These are phyloP conservation scores for Caenorhabditis becei DNA, from an alignment of 2,888 invertebrate genomes.

Conservation along the genomic window DNA sequence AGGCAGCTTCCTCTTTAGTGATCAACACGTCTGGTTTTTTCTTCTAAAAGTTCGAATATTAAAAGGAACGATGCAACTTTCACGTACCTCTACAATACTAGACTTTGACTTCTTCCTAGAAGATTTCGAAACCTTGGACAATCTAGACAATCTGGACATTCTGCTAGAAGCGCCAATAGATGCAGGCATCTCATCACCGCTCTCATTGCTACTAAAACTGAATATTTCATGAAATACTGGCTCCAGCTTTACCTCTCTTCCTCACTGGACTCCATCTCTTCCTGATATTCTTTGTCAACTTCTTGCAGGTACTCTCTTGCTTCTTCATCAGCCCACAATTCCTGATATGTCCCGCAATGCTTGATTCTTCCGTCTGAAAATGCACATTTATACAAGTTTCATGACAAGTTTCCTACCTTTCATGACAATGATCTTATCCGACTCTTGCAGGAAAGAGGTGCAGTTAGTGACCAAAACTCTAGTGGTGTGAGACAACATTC, in stretches of 20 bases:
- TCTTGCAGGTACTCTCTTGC: constrained; percentile 65
- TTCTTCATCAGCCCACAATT: constrained; percentile 61
- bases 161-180: constrained; percentile 26
- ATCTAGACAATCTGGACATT: constrained; percentile 35
- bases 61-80: too few relatives aligned
- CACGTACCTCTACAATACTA: constrained; percentile 35
- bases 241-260: constrained; percentile 46
- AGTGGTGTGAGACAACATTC: constrained; percentile 84
- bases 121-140: constrained; percentile 29
- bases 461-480: constrained; percentile 95
- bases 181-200: constrained; percentile 35
- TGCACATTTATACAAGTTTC: not conserved
- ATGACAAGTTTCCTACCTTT: constrained; percentile 83
- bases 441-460: constrained; percentile 93
- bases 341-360: constrained; percentile 71
- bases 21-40: constrained; percentile 67
- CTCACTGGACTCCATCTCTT: constrained; percentile 36
- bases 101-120: constrained; percentile 49
- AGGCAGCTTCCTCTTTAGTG: constrained; percentile 76
- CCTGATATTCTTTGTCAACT: constrained; percentile 47
- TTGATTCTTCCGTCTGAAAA: constrained; percentile 66
- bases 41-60: constrained; percentile 7
- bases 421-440: constrained; percentile 92
- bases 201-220: constrained; percentile 31
- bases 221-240: not conserved